Conservation (phyloP, 2,797 vertebrate genomes). For the Gila robusta region DNA sequence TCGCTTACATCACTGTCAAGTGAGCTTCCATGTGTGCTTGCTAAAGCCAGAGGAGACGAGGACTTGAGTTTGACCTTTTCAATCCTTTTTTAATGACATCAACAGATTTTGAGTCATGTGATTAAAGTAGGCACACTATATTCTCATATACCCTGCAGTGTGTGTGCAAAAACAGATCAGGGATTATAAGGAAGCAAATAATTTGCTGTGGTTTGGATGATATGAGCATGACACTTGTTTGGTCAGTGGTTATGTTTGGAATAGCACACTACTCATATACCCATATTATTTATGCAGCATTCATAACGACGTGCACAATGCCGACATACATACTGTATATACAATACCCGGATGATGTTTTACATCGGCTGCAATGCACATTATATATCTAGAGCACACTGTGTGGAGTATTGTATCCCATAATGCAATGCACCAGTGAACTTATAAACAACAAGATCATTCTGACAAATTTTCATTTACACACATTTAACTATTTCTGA, state of each 20-base stretch:
- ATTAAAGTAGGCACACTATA: not conserved
- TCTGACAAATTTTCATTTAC: not conserved
- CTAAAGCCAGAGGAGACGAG: not conserved
- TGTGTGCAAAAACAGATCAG: not conserved
- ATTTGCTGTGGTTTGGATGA: not conserved
- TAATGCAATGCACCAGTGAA: not conserved
- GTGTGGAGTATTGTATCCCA: not conserved
- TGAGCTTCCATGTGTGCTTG: not conserved
- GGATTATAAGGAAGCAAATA: not conserved
- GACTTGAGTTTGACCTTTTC: not conserved
- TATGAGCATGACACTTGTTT: not conserved
- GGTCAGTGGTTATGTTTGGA: not conserved
- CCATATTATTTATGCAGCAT: not conserved
- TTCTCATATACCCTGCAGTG: not conserved
- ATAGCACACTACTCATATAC: not conserved
- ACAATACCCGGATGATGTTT: not conserved
- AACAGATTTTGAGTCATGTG: not conserved
- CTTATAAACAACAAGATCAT: too few relatives aligned
- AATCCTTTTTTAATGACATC: not conserved
- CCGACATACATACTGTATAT: not conserved
- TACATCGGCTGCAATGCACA: not conserved
- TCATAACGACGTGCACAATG: not conserved
- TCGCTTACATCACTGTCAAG: slow-evolving; percentile 35
- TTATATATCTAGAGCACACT: not conserved
- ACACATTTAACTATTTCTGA: slow-evolving; percentile 5